A percentile compares a stretch with the other conserved stretches of the same genome.
Conservation (phyloP, 2,888 invertebrate genomes). For the Drosophila nr. perissopoda region DNA sequence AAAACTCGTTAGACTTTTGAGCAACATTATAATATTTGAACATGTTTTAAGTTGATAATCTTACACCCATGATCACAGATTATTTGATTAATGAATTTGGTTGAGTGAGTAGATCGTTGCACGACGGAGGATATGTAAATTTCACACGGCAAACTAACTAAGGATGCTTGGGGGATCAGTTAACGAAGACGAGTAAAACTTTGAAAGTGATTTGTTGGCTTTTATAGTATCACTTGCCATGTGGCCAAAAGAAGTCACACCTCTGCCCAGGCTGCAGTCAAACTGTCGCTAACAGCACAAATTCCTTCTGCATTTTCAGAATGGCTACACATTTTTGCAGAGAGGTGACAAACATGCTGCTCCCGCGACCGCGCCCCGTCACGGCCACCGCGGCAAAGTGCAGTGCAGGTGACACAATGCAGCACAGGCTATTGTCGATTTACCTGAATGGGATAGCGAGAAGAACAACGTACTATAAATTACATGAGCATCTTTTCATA, state of each 20-base stretch:
- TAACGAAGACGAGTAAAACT: constrained; percentile 7
- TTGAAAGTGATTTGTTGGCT: neutral
- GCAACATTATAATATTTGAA: neutral
- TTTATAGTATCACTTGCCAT: constrained; percentile 11
- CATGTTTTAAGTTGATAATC: constrained; percentile 3
- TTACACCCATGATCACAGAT: constrained; percentile 45
- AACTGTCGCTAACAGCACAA: constrained; percentile 53
- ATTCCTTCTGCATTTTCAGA: constrained; percentile 62
- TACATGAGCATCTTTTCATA: constrained; percentile 28
- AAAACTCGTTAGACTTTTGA: neutral
- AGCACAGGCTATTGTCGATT: constrained; percentile 45
- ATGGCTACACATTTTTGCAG: neutral
- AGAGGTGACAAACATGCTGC: neutral
- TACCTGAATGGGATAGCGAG: constrained; percentile 47
- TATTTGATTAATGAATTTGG: constrained; percentile 2
- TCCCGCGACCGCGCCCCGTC: neutral
- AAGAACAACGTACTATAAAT: constrained; percentile 46
- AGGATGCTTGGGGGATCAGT: constrained; percentile 11
- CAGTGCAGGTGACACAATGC: constrained; percentile 46
- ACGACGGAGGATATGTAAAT: neutral
- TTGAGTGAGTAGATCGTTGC: neutral
- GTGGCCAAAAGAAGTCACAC: constrained; percentile 11
- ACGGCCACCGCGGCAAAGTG: neutral
- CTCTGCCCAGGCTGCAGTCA: constrained; percentile 30
- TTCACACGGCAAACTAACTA: neutral